phyloP scores from a whole-genome alignment of 2,797 vertebrate species.

The Serranus cabrilla region DNA sequence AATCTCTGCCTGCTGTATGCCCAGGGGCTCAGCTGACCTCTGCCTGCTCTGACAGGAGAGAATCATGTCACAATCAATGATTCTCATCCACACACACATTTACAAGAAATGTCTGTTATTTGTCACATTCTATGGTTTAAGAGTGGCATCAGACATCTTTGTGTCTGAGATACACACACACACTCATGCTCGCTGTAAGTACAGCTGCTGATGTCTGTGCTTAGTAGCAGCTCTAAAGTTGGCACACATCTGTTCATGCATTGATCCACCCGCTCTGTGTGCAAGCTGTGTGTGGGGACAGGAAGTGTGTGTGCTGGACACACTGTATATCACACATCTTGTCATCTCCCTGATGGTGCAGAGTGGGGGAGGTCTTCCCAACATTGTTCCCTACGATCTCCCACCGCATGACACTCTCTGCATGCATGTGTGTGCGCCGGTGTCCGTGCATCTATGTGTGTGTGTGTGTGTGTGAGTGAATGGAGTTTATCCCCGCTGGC shows the following conservation, averaged over 20 bases:
- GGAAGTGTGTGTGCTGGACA: constrained; percentile 23
- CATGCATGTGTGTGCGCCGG: constrained; percentile 8
- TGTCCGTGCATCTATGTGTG: constrained; percentile 17
- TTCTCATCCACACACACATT: constrained; percentile 5
- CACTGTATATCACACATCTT: constrained; percentile 38
- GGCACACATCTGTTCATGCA: constrained; percentile 83
- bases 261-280: constrained; percentile 80
- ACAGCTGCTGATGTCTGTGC: constrained; percentile 52
- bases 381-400: constrained; percentile 57
- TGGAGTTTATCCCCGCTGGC: constrained; percentile 80
- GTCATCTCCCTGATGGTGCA: constrained; percentile 44
- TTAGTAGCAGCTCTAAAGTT: constrained; percentile 60
- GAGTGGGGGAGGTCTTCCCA: constrained; percentile 45
- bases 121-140: constrained; percentile 15
- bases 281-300: constrained; percentile 50
- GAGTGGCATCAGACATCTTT: constrained; percentile 29
- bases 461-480: constrained; percentile 60
- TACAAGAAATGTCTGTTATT: not conserved
- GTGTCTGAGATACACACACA: constrained; percentile 32
- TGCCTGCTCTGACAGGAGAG: constrained; percentile 14
- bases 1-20: constrained; percentile 35
- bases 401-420: constrained; percentile 54
- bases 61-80: constrained; percentile 14
- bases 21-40: constrained; percentile 46
- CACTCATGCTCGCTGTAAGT: constrained; percentile 30